Base-by-base conservation (phyloP, 2,113 vertebrate genomes). In the Sphaerodactylus townsendi region DNA sequence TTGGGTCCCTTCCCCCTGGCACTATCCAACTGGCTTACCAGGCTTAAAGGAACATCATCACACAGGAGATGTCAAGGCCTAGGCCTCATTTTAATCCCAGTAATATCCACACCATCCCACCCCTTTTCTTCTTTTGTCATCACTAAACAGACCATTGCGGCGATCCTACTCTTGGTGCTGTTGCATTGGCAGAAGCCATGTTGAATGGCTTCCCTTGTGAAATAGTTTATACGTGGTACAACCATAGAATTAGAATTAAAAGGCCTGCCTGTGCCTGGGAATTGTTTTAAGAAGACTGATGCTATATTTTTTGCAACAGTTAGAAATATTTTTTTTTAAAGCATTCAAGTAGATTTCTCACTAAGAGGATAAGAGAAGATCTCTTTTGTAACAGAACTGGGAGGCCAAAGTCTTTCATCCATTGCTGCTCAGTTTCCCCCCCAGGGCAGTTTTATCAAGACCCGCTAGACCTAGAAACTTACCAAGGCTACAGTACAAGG, bases 331-430 rank as follows among this genome's bases (percentile, higher is more conserved):
- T 41, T 70, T 83, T 85, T 83, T 89, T 87, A 93, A 93, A 91
- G 81, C 88, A 90, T 94, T 94, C 93, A 93, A 93, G 89, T 93
- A 88, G 89, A 94, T 93, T 94, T 92, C 89, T 95, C 88, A 88
- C 91, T 86, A 89, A 92, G 86, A 95, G 89, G 85, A 94, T 88
- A 87, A 92, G 81, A 91, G 81, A 77, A 85, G 88, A 88, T 89
- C 64, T 87, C 68, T 86, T 85, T 90, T 90, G 87, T 90, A 83
- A 86, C 85, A 90, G 87, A 82, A 68, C 80, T 80, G 87, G 84
- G 85, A 94, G 87, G 87, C 85, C 89, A 91, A 87, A 93, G 80
- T 84, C 86, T 92, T 95, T 93, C 81, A 92, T 91, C 90, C 86
- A 90, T 84, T 92, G 89, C 91, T 93, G 81, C 86, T 84, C 33